Evolutionary conservation across 1,140 invertebrate species (phyloP), one percentile per base, ranked within the genome.

Genomic region (Mizuhopecten yessoensis): DNA sequence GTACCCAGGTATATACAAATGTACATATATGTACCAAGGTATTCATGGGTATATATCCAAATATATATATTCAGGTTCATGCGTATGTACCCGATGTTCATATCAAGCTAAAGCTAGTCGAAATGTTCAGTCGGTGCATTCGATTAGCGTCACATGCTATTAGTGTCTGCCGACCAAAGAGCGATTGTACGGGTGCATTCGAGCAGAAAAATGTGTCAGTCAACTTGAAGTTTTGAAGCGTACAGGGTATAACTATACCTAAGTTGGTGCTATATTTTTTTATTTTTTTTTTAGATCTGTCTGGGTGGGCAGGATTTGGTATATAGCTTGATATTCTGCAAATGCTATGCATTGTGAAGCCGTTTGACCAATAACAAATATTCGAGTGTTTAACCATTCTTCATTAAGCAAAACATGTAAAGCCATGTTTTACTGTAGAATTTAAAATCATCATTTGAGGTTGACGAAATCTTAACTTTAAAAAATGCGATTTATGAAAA

Each of bases 281-380:
- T 17, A 75, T 75, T 23, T 75, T 29, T 75, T n/a, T 5, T 75
- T 75, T 5, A 75, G 23, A 75, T 75, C 57, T 75, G 57, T 29
- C 57, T 75, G 57, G 57, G 57, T 75, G 57, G 57, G 57, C n/a
- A n/a, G 23, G 57, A n/a, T 75, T n/a, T 75, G 57, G n/a, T 29
- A n/a, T 75, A 75, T 29, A 11, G 11, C 15, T 75, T 75, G 29
- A 39, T 7, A 39, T 5, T 39, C 36, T 39, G 5, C 5, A 39
- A 39, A 7, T 13, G 36, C 13, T 39, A 5, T 39, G 36, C 13
- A 39, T 39, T n/a, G n/a, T n/a, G n/a, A n/a, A n/a, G n/a, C n/a
- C n/a, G n/a, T n/a, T n/a, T n/a, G n/a, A n/a, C n/a, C n/a, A n/a
- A n/a, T n/a, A n/a, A n/a, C n/a, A n/a, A n/a, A n/a, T n/a, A n/a